Evolutionary conservation across 2,888 invertebrate genomes (phyloP), one percentile per base, ranked within the genome.

Genomic region (Aphelenchoides bicaudatus): DNA sequence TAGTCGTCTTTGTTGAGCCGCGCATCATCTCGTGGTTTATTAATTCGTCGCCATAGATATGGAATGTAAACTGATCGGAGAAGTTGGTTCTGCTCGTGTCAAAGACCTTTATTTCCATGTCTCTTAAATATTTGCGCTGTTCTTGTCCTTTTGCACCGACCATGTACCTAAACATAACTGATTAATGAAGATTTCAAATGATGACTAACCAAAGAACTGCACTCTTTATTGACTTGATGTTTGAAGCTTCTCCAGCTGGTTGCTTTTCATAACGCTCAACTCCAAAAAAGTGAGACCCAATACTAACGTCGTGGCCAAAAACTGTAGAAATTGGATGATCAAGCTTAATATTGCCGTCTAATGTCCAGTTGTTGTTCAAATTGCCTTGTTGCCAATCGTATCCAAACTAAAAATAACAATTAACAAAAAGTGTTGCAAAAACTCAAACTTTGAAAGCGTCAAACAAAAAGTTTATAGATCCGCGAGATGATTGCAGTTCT

Each of bases 1-100:
- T 64, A n/a, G 66, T 63, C 5, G 75, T 75, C 0, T 62, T 59
- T 39, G 65, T 46, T 4, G 70, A 67, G n/a, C 75, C 75, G 6
- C 67, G 50, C 6, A 73, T 56, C 75, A 75, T 75, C 57, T 75
- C 75, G 6, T 68, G 62, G 38, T 76, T 76, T 5, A 73, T 75
- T 3, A 75, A 65, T 58, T 73, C 68, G 52, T 74, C 74, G 4
- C 68, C 74, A 48, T 70, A 74, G 67, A 74, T 73, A 56, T 71
- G 63, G 27, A 71, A 65, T 37, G 60, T 64, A 48, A 68, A 69
- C 2, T 61, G 37, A 8, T 58, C 39, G 39, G 63, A 65, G 57
- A 72, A 75, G 10, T 65, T 56, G 29, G 66, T 58, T 1, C 50
- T 48, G 2, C 58, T 60, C 34, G 58, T 51, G 19, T 60, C 52